Evolutionary conservation across 2,797 vertebrate genomes (phyloP), one percentile per base, ranked within the genome.

Genomic region (Monodelphis domestica): DNA sequence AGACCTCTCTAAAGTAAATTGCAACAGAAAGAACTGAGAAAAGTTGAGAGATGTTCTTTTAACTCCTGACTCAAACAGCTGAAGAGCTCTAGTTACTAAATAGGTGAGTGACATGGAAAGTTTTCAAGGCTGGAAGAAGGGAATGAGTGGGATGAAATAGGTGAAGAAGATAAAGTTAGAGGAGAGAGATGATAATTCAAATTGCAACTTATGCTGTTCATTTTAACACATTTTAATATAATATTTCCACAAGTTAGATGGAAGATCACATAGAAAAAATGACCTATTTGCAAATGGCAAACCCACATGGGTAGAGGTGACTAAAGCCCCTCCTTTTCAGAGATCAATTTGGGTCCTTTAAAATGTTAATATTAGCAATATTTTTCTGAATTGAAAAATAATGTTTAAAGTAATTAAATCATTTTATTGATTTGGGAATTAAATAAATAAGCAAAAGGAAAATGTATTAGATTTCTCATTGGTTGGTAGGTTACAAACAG

Each of bases 31-130:
- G 51, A 89, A 96, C 95, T 78, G 87, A 78, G 53, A 91, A 96
- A 97, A 50, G 90, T 96, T 96, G 93, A 98, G 94, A 93, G 94
- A 97, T 94, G 95, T 91, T 97, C 97, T 98, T 98, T 96, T 95
- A 97, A 91, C 98, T 93, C 96, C 94, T 89, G 96, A 96, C 92
- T 91, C 95, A 90, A 97, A 98, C 98, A 98, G 98, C 98, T 98
- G 98, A 97, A 97, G 91, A 94, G 97, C 96, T 98, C 97, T 95
- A 95, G 96, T 98, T 98, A 98, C 98, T 97, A 92, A 95, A 94
- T 97, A 97, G 88, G 92, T 97, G 95, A 98, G 95, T 97, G 97
- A 97, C 96, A 95, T 89, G 87, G 95, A 95, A 94, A 96, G 89
- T 94, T 94, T 96, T 96, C 96, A 97, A 63, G 98, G 50, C 54